Evolutionary conservation across 2,113 vertebrate species (phyloP).

Genomic region (Leiothrix lutea): DNA sequence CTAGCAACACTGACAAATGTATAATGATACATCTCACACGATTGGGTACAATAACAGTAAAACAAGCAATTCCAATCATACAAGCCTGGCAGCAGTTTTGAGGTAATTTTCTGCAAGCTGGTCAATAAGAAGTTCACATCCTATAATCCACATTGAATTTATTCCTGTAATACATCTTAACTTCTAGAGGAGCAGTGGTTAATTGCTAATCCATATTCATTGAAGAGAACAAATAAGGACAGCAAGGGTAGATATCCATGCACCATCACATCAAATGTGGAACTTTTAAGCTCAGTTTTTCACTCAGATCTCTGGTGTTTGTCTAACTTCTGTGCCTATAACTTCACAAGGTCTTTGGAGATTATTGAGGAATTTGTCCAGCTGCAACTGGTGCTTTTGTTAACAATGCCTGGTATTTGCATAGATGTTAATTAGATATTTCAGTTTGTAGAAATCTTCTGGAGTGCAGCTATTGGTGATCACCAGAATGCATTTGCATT

Average conservation of each 20-base stretch:
- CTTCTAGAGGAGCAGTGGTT: conserved; percentile 51
- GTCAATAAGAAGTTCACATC: conserved; percentile 58
- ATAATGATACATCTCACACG: background rate
- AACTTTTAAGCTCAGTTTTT: conserved; percentile 23
- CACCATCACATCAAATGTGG: background rate
- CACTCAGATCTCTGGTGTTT: background rate
- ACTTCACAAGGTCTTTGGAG: background rate
- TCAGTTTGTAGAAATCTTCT: background rate
- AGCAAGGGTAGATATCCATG: conserved; percentile 21
- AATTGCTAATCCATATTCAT: conserved; percentile 76
- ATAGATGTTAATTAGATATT: background rate
- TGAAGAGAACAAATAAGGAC: conserved; percentile 63
- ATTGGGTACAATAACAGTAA: background rate
- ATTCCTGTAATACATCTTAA: conserved; percentile 62
- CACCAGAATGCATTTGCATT: background rate
- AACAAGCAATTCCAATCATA: conserved; percentile 4
- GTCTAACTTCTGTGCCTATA: background rate
- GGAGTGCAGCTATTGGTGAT: background rate
- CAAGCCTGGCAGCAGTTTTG: conserved; percentile 7
- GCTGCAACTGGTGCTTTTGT: background rate
- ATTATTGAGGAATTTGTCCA: conserved; percentile 10
- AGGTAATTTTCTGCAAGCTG: conserved; percentile 45
- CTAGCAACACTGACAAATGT: conserved; percentile 10
- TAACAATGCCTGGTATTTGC: background rate
- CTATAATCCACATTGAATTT: conserved; percentile 48